phyloP scores from a whole-genome alignment of 2,113 vertebrate species.

The Nansenia antarctica region DNA sequence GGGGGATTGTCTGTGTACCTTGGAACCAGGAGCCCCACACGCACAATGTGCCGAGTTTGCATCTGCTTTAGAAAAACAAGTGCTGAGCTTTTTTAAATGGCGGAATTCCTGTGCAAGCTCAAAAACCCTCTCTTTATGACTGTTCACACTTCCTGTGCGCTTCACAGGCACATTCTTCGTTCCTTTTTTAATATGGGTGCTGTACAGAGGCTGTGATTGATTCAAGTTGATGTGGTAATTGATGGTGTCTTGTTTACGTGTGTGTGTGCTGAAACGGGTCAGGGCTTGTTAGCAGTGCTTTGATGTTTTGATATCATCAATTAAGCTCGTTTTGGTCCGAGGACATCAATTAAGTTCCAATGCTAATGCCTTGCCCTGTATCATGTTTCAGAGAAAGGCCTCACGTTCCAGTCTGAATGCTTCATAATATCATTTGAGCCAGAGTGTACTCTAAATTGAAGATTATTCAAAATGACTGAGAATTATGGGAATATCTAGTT shows the following conservation, averaged over 20 bases:
- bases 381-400: background rate
- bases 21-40: constrained; percentile 51
- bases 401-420: constrained; percentile 1
- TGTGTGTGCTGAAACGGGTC: background rate
- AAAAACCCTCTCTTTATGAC: constrained; percentile 21
- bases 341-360: background rate
- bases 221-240: background rate
- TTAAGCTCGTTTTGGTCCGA: background rate
- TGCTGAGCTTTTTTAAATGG: constrained; percentile 24
- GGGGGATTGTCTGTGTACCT: constrained; percentile 56
- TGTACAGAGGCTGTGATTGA: constrained; percentile 2
- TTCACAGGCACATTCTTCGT: background rate
- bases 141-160: constrained; percentile 43
- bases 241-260: constrained; percentile 27
- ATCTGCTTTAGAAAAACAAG: constrained; percentile 43
- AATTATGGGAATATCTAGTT: background rate
- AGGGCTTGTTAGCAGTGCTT: background rate
- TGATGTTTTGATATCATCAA: background rate
- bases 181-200: background rate
- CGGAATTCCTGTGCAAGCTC: constrained; percentile 31
- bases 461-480: background rate
- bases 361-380: background rate
- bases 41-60: constrained; percentile 60
- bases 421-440: background rate
- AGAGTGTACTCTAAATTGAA: background rate